These are phyloP conservation scores for Melipona beecheii DNA, from an alignment of 2,888 invertebrate genomes.

Conservation along the genomic window DNA sequence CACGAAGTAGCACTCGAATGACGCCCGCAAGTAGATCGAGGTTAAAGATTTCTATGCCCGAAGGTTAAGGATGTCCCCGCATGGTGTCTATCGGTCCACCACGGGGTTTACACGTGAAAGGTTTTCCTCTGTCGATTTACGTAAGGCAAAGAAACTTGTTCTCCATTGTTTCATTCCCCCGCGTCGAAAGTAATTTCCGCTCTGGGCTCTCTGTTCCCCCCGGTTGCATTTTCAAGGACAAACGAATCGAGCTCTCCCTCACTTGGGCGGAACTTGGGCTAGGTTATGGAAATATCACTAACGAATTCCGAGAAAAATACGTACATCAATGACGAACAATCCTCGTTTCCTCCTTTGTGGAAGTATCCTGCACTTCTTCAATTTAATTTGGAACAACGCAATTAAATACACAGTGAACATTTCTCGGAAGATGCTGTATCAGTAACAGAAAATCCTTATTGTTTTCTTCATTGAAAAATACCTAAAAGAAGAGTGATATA, in stretches of 20 bases:
- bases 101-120: constrained; percentile 43
- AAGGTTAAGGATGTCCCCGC: constrained; percentile 78
- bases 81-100: constrained; percentile 29
- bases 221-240: constrained; percentile 8
- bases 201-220: background rate
- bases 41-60: constrained; percentile 82
- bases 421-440: background rate
- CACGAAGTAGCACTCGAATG: constrained; percentile 63
- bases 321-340: background rate
- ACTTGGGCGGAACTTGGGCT: too few relatives aligned
- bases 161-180: constrained; percentile 6
- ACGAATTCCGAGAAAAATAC: too few relatives aligned
- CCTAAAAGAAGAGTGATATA: too few relatives aligned
- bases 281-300: background rate
- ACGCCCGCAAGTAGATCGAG: constrained; percentile 80
- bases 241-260: background rate
- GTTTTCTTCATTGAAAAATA: background rate
- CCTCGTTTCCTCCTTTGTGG: background rate
- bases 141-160: constrained; percentile 51
- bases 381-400: background rate
- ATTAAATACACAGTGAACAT: too few relatives aligned
- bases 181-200: constrained; percentile 48
- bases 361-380: background rate
- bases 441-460: background rate
- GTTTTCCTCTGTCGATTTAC: constrained; percentile 41